phyloP scores from a whole-genome alignment of 2,113 vertebrate genomes.

The Mungos mungo region DNA sequence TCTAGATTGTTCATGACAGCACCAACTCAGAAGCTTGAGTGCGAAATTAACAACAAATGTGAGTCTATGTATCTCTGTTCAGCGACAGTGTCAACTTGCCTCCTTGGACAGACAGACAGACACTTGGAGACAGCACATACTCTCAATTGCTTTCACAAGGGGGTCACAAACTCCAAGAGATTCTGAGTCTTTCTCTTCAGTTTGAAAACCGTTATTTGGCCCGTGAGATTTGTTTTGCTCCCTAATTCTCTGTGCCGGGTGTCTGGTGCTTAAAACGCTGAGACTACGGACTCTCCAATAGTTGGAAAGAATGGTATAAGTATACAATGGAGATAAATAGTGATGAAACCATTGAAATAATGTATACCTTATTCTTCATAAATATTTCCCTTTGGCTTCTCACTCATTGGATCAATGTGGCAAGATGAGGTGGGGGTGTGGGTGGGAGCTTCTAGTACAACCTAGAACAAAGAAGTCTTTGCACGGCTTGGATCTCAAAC shows the following conservation, averaged over 20 bases:
- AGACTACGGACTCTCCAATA: neutral
- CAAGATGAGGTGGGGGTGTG: neutral
- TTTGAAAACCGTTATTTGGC: neutral
- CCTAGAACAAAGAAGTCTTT: neutral
- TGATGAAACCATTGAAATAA: neutral
- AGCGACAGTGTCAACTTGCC: neutral
- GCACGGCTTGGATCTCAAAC: conserved; percentile 20
- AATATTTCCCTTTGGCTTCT: neutral
- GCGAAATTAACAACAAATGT: conserved; percentile 30
- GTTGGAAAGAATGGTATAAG: neutral
- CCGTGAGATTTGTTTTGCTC: neutral
- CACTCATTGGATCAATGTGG: neutral
- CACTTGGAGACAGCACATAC: neutral
- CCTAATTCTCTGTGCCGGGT: neutral
- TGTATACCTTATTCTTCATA: neutral
- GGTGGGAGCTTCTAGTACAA: neutral
- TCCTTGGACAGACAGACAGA: neutral
- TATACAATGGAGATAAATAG: neutral
- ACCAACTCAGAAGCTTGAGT: neutral
- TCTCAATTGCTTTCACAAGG: neutral
- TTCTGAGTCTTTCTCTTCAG: neutral
- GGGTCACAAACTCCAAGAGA: neutral
- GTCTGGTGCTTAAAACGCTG: neutral
- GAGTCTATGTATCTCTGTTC: neutral
- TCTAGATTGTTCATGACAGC: neutral